These are phyloP conservation scores for Stigmatopora argus DNA, from an alignment of 2,113 vertebrate species.

Conservation along the genomic window DNA sequence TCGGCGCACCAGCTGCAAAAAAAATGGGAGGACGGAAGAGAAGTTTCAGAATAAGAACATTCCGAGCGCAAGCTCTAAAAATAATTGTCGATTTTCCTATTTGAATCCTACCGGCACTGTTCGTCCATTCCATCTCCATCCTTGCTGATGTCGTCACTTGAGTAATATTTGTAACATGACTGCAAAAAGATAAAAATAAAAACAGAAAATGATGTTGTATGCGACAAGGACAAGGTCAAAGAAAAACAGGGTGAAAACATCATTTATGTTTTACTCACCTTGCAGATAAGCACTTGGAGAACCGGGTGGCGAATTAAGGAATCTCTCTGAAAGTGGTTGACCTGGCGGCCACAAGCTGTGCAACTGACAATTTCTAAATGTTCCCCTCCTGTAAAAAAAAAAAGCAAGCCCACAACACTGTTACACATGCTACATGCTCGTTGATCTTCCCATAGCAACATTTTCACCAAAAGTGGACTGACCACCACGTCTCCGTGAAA, in stretches of 20 bases:
- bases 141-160: constrained; percentile 96
- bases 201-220: not conserved
- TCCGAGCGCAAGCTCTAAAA: not conserved
- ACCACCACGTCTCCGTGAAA: constrained; percentile 88
- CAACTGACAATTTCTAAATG: constrained; percentile 90
- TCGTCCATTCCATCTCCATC: constrained; percentile 97
- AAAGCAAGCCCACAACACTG: constrained; percentile 4
- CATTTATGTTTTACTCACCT: constrained; percentile 71
- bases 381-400: constrained; percentile 69
- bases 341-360: constrained; percentile 93
- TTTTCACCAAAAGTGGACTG: constrained; percentile 26
- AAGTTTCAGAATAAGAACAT: not conserved
- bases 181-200: constrained; percentile 49
- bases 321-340: constrained; percentile 96
- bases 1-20: constrained; percentile 93
- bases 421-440: constrained; percentile 6
- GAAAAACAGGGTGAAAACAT: not conserved
- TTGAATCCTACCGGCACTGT: constrained; percentile 82
- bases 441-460: not conserved
- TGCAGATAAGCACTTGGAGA: constrained; percentile 97
- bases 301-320: constrained; percentile 90
- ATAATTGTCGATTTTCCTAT: not conserved
- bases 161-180: constrained; percentile 96
- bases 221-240: not conserved
- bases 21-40: not conserved